Conservation (phyloP, 92 coral and sea anemone species). For the Parazoanthus darwini region DNA sequence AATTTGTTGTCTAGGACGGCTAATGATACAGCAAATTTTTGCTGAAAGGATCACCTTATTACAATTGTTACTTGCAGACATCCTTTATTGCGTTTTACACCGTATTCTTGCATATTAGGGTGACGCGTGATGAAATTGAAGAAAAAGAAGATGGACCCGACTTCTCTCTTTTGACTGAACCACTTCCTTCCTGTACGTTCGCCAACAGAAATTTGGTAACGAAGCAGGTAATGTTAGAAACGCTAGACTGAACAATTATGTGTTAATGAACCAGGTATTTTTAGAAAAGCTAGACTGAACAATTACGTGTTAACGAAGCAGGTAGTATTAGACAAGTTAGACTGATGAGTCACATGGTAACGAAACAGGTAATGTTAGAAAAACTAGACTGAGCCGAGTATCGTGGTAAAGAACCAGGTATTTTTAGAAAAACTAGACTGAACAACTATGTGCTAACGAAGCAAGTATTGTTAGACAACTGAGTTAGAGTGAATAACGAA, state of each 20-base stretch:
- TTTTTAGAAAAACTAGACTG: too few species aligned
- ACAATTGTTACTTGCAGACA: too few species aligned
- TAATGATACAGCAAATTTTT: too few species aligned
- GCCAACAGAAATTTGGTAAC: conserved; percentile 15
- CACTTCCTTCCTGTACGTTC: conserved; percentile 25
- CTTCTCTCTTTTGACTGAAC: conserved; percentile 23
- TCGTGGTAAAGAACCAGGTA: too few species aligned
- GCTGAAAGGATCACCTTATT: too few species aligned
- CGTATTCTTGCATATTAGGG: neutral
- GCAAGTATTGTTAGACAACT: too few species aligned
- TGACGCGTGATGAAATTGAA: neutral
- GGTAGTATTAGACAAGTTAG: too few species aligned
- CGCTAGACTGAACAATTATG: neutral
- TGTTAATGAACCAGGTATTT: neutral
- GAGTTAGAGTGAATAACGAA: too few species aligned
- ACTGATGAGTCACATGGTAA: neutral
- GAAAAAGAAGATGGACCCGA: neutral
- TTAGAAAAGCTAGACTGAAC: too few species aligned
- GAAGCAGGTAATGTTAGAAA: neutral
- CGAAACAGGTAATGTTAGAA: too few species aligned
- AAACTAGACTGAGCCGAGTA: neutral
- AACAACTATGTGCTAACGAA: neutral
- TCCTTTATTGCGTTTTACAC: too few species aligned
- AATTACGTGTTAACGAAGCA: neutral
- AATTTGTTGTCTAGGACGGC: too few species aligned